Percentiles rank a stretch among this genome's conserved stretches.
Conservation (phyloP, 2,113 vertebrate species). For the Siphamia tubifer region DNA sequence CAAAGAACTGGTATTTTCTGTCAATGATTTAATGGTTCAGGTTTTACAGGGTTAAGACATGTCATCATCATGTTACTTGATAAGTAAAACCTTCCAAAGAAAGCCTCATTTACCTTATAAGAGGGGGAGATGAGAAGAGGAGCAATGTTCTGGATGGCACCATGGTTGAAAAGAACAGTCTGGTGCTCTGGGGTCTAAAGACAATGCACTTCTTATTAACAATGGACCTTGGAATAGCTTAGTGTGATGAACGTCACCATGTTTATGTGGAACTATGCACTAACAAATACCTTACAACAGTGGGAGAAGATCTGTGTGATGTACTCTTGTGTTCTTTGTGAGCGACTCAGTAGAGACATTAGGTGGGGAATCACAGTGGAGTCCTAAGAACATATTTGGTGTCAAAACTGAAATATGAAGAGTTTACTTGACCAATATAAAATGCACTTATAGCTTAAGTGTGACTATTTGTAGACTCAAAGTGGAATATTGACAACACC, state of each 20-base stretch:
- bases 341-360: constrained; percentile 94
- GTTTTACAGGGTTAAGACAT: too few species aligned
- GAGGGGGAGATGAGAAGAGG: constrained; percentile 91
- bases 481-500: too few species aligned
- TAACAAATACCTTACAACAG: constrained; percentile 95
- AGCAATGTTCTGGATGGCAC: constrained; percentile 95
- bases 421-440: too few species aligned
- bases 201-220: constrained; percentile 1
- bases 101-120: constrained; percentile 86
- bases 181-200: constrained; percentile 95
- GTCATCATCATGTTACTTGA: not conserved
- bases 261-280: constrained; percentile 18
- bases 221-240: not conserved
- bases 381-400: constrained; percentile 79
- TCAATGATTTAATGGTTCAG: too few species aligned
- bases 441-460: too few species aligned
- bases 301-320: constrained; percentile 99
- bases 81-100: not conserved
- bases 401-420: not conserved
- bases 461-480: too few species aligned
- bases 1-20: too few species aligned
- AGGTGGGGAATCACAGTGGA: constrained; percentile 95
- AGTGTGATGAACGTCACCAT: not conserved
- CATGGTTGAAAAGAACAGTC: constrained; percentile 95
- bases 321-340: constrained; percentile 94